Conservation (phyloP, 1,140 invertebrate genomes). For the Venustaconcha ellipsiformis region DNA sequence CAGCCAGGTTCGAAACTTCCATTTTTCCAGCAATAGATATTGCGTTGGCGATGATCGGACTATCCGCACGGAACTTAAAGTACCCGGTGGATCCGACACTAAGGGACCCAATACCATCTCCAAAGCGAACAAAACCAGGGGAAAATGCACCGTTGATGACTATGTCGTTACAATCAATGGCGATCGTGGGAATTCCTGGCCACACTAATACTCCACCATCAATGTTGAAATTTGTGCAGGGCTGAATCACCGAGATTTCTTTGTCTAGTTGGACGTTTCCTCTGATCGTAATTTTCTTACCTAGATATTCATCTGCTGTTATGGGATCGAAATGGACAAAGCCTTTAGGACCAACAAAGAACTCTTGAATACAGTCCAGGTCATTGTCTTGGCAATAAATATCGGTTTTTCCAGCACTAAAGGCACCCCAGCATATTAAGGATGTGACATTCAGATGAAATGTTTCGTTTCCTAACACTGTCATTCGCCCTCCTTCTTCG, state of each 20-base stretch:
- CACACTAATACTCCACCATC: constrained; percentile 36
- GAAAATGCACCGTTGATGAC: constrained; percentile 46
- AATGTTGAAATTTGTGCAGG: constrained; percentile 41
- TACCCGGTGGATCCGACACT: constrained; percentile 34
- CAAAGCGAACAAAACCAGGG: constrained; percentile 38
- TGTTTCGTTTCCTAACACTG: constrained; percentile 17
- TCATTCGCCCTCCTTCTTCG: constrained; percentile 7
- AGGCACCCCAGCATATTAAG: constrained; percentile 5
- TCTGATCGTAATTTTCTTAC: constrained; percentile 29
- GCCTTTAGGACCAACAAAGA: constrained; percentile 38
- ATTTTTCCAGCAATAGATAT: constrained; percentile 41
- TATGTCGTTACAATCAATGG: constrained; percentile 44
- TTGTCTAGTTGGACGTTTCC: constrained; percentile 38
- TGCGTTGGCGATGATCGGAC: constrained; percentile 38
- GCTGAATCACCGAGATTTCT: constrained; percentile 35
- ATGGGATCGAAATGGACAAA: constrained; percentile 35
- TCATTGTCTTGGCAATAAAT: not conserved
- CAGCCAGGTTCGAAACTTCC: constrained; percentile 40
- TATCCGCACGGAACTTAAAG: constrained; percentile 33
- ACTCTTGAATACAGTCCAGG: constrained; percentile 22
- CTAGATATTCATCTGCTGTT: constrained; percentile 37
- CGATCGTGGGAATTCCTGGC: constrained; percentile 29
- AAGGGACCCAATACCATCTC: constrained; percentile 22
- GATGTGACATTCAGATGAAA: constrained; percentile 36
- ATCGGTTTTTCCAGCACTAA: not conserved